These are phyloP conservation scores for Xiphias gladius DNA, from an alignment of 2,113 vertebrate species.

Conservation along the genomic window DNA sequence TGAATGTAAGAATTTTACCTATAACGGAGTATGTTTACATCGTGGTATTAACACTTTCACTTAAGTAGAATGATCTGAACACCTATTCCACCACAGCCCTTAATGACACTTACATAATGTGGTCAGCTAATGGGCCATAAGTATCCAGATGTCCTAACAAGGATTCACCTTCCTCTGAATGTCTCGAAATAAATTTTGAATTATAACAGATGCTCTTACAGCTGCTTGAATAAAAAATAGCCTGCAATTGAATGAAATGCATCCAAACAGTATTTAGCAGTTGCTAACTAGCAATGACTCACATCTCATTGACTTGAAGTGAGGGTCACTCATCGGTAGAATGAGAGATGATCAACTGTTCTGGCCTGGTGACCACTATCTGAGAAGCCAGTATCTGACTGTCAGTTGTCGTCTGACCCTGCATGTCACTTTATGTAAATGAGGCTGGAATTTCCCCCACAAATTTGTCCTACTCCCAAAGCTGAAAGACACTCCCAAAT, in stretches of 20 bases:
- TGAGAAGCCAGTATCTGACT: conserved; percentile 16
- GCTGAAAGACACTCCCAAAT: conserved; percentile 9
- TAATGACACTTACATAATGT: neutral
- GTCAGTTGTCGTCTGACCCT: neutral
- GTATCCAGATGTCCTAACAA: neutral
- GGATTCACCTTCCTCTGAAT: neutral
- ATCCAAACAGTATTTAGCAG: neutral
- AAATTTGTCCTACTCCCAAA: conserved; percentile 24
- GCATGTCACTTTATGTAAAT: conserved; percentile 4
- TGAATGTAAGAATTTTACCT: neutral
- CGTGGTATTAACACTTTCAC: conserved; percentile 12
- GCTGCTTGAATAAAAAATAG: conserved; percentile 8
- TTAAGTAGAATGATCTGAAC: neutral
- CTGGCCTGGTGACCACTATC: neutral
- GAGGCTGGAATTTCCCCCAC: neutral
- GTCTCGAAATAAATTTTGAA: conserved; percentile 4
- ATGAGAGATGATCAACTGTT: too few species aligned
- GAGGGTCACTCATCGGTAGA: conserved; percentile 2
- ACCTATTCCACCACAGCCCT: neutral
- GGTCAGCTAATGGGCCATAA: neutral
- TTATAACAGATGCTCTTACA: neutral
- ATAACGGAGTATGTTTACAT: neutral
- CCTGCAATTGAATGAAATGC: neutral
- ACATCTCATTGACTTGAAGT: neutral
- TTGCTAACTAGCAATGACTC: neutral